Base-by-base conservation (phyloP, 2,797 vertebrate species). In the Rhinichthys osculus region DNA sequence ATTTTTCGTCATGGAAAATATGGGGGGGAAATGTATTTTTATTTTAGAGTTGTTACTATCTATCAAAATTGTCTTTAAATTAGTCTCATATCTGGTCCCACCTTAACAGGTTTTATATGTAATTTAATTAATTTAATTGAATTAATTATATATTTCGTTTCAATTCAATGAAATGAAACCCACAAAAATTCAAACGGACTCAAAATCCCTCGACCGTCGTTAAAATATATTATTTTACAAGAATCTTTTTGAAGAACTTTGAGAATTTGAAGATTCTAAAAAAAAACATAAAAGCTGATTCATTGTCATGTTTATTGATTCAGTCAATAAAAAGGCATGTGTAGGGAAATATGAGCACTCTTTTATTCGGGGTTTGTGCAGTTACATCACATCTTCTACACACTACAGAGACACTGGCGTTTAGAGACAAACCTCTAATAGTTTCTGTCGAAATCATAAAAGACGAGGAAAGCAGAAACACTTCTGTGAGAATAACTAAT, bases 381-480 rank as follows among this genome's bases (percentile, higher is more conserved):
- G 47, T 66, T 76, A 86, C 79, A 79, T 80, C 52, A 86, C 59
- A 66, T 67, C 66, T 79, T 67, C 66, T 79, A 84, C 62, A 83
- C 54, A 74, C 57, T 54, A 50, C 5, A 27, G 67, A 57, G 19
- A 57, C 54, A 54, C 10, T 42, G 3, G 38, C 66, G 38, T 80
- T 62, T 80, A 71, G 40, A 83, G 33, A 19, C 81, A 57, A 19
- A 59, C 67, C 54, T 76, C n/a, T 33, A 19, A 27, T 23, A 27
- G 33, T 40, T 81, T 84, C 64, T 66, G 52, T 81, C 50, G 81
- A 89, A 44, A 59, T 83, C 42, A 66, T 62, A 42, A 87, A 44
- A 0, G 85, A 87, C 89, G 91, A 88, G 70, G 30, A 87, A 87
- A 70, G 90, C 38, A 90, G 94, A 91, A 1, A 93, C 90, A 89